These are phyloP conservation scores for Pteromalus puparum DNA, from an alignment of 1,140 invertebrate species.

Conservation along the genomic window DNA sequence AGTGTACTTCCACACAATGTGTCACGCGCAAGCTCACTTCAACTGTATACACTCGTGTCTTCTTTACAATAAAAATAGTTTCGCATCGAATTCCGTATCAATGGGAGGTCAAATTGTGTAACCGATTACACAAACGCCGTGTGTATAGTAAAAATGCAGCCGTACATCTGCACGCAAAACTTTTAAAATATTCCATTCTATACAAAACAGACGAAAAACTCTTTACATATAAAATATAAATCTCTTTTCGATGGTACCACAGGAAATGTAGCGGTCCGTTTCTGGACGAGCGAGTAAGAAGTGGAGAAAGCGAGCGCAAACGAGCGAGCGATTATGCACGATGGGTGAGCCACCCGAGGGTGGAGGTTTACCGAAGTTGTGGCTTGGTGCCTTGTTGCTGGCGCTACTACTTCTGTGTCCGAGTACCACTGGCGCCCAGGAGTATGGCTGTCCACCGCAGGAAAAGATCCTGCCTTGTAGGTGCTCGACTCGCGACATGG, in stretches of 20 bases:
- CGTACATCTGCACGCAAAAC: too few relatives aligned
- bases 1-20: too few relatives aligned
- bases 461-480: conserved; percentile 82
- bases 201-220: too few relatives aligned
- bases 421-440: conserved; percentile 53
- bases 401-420: neutral
- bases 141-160: too few relatives aligned
- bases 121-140: too few relatives aligned
- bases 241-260: neutral
- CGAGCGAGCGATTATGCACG: conserved; percentile 61
- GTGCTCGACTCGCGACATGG: conserved; percentile 79
- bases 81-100: neutral
- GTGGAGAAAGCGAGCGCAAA: neutral
- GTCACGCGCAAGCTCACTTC: too few relatives aligned
- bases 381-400: neutral
- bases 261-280: conserved; percentile 37
- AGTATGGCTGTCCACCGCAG: conserved; percentile 78
- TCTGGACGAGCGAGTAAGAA: neutral
- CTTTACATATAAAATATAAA: too few relatives aligned
- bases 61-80: neutral
- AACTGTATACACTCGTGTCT: too few relatives aligned
- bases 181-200: too few relatives aligned
- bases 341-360: conserved; percentile 70
- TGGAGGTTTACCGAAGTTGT: conserved; percentile 55
- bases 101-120: neutral